Evolutionary conservation across 1,140 invertebrate genomes (phyloP).

Genomic region (Drosophila virilis): DNA sequence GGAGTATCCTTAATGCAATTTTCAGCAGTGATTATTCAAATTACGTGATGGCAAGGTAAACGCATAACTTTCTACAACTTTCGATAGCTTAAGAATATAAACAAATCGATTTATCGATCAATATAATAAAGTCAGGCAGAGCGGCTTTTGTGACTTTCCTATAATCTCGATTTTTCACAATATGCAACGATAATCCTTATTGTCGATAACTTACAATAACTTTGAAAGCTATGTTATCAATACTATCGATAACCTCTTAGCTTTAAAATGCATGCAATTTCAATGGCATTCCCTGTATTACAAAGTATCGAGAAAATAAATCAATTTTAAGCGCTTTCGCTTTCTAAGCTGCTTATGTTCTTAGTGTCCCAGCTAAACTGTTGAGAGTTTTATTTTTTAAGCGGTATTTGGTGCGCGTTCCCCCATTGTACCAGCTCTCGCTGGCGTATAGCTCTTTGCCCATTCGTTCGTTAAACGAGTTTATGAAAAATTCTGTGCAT

Average conservation of each 20-base stretch:
- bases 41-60: too few relatives aligned
- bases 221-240: too few relatives aligned
- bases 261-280: not conserved
- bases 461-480: conserved; percentile 55
- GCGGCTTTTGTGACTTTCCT: too few relatives aligned
- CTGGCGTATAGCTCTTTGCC: conserved; percentile 18
- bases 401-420: conserved; percentile 3
- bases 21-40: too few relatives aligned
- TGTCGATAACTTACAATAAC: too few relatives aligned
- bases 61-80: too few relatives aligned
- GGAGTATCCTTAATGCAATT: too few relatives aligned
- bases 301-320: not conserved
- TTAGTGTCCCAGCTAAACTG: conserved; percentile 1
- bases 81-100: too few relatives aligned
- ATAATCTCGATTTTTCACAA: too few relatives aligned
- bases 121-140: too few relatives aligned
- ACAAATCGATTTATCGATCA: too few relatives aligned
- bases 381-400: conserved; percentile 13
- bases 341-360: conserved; percentile 13
- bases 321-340: not conserved
- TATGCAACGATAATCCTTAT: too few relatives aligned
- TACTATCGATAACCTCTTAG: not conserved
- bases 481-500: conserved; percentile 78
- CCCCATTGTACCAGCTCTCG: not conserved
- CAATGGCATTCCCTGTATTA: not conserved